Evolutionary conservation across 2,888 invertebrate genomes (phyloP).

Genomic region (Blomia tropicalis): DNA sequence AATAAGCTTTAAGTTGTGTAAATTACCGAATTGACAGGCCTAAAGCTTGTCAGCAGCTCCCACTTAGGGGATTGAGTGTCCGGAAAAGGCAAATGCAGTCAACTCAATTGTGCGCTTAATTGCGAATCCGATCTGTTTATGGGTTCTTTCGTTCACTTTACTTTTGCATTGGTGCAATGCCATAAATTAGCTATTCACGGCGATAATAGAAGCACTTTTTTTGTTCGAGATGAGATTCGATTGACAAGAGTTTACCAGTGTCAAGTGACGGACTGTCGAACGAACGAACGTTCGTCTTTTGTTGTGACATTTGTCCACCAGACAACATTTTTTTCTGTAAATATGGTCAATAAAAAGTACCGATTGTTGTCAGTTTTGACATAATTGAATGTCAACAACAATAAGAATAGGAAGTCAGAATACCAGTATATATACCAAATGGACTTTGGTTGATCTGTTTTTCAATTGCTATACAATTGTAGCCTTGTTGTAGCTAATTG

Average conservation of each 20-base stretch:
- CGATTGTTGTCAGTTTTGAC: neutral
- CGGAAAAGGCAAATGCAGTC: neutral
- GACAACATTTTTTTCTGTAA: too few species aligned
- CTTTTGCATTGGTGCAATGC: neutral
- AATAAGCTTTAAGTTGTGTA: neutral
- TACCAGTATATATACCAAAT: neutral
- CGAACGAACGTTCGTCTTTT: too few species aligned
- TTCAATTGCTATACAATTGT: neutral
- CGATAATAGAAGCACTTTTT: conserved; percentile 1
- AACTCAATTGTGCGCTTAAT: conserved; percentile 12
- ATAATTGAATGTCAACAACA: neutral
- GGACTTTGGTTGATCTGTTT: conserved; percentile 2
- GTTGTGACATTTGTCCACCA: conserved; percentile 10
- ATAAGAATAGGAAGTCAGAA: neutral
- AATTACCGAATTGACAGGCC: conserved; percentile 1
- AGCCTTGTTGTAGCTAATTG: conserved; percentile 1
- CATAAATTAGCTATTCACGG: neutral
- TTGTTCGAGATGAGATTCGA: neutral
- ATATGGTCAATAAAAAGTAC: too few species aligned
- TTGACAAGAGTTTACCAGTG: neutral
- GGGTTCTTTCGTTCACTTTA: too few species aligned
- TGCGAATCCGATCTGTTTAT: conserved; percentile 12
- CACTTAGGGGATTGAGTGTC: conserved; percentile 12
- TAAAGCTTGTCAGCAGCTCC: neutral
- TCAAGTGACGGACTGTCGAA: conserved; percentile 9